phyloP scores from a whole-genome alignment of 2,888 invertebrate species.

The Lasioglossum pauxillum region DNA sequence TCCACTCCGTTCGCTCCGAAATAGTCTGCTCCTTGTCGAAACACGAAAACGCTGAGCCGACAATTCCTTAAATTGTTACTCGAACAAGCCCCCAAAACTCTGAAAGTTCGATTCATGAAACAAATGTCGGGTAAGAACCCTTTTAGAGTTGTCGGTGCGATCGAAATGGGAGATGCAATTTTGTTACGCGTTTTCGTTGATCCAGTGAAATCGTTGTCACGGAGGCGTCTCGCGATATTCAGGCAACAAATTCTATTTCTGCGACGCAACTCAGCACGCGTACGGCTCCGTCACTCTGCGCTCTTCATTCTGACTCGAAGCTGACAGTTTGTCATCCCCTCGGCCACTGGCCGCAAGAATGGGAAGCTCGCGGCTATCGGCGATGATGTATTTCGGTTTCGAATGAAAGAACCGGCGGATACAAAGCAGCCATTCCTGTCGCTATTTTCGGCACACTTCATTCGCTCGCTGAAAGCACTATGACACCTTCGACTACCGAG shows the following conservation, averaged over 20 bases:
- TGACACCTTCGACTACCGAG: background rate
- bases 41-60: background rate
- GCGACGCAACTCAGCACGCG: constrained; percentile 76
- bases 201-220: constrained; percentile 12
- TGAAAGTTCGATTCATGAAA: background rate
- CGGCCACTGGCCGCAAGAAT: constrained; percentile 69
- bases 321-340: constrained; percentile 81
- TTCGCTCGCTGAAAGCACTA: background rate
- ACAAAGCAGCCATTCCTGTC: constrained; percentile 52
- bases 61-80: background rate
- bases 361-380: constrained; percentile 66
- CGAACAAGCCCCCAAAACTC: background rate
- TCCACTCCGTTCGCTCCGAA: constrained; percentile 29
- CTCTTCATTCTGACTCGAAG: constrained; percentile 77
- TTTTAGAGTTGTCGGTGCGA: background rate
- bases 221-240: constrained; percentile 58
- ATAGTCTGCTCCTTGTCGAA: background rate
- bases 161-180: background rate
- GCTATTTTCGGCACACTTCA: constrained; percentile 34
- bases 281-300: constrained; percentile 79
- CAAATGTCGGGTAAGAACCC: background rate
- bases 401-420: constrained; percentile 47
- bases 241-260: constrained; percentile 78
- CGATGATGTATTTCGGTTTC: constrained; percentile 71
- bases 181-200: background rate